Evolutionary conservation across 64 coral and sea anemone species (phyloP), one percentile per base, ranked within the genome.

Genomic region (Stylophora pistillata): DNA sequence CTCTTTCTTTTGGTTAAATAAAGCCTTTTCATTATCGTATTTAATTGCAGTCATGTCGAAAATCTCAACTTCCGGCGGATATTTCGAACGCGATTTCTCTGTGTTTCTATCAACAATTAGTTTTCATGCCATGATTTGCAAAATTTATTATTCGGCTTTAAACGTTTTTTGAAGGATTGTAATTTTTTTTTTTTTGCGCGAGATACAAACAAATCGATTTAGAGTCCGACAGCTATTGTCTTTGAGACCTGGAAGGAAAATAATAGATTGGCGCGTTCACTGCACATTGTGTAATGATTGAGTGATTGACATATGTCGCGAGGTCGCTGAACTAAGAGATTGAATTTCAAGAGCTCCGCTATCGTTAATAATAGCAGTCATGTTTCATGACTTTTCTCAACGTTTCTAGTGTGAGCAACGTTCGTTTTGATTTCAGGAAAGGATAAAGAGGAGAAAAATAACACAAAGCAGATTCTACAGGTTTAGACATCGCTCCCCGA

Each of bases 241-340:
- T 84, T 69, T 27, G 37, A 2, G 34, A 70, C 20, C 31, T 13
- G 23, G 4, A 26, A 78, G 27, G 61, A 78, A 14, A 30, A 78
- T 29, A 78, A 79, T 79, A 79, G 77, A 30, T 27, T 56, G 56
- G 23, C 56, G 23, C n/a, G 31, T 59, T 59, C 56, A 79, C 59
- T 9, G 56, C 13, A 15, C 60, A 60, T 82, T 84, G 64, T 78
- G 47, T 27, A 13, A 78, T 2, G 41, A 53, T 84, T 13, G 20
- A 37, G 69, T 84, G 80, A 84, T 84, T 84, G 80, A 84, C 80
- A 71, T 84, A 62, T 84, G 80, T 84, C 80, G 69, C 3, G 53
- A 84, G 79, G 62, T 70, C 80, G 80, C 80, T 61, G 80, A 53
- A 41, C 27, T 53, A 31, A 29, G 41, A 33, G 30, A 21, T 83